Conservation (phyloP, 2,113 vertebrate species). For the Nipponia nippon region DNA sequence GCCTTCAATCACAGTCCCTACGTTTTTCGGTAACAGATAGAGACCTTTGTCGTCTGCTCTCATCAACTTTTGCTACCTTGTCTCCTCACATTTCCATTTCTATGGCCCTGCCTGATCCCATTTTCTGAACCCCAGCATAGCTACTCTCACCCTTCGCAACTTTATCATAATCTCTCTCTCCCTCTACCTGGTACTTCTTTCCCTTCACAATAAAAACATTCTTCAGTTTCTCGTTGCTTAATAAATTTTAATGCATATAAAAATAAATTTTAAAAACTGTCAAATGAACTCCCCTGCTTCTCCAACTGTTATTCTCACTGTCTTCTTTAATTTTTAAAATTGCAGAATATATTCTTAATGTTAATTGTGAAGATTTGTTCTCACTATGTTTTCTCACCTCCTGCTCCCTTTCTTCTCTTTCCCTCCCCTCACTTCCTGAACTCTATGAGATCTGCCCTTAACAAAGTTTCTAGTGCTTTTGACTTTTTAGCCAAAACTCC, state of each 20-base stretch:
- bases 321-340: neutral
- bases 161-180: neutral
- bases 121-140: neutral
- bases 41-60: neutral
- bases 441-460: accelerated
- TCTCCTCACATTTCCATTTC: neutral
- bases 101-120: neutral
- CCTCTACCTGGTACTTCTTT: neutral
- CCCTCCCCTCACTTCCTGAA: neutral
- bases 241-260: neutral
- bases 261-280: neutral
- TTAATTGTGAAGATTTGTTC: neutral
- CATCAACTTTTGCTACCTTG: neutral
- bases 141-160: neutral
- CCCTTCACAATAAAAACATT: neutral
- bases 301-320: neutral
- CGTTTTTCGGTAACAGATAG: neutral
- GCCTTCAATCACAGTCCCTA: neutral
- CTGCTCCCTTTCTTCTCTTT: neutral
- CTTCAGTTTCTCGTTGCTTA: neutral
- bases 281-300: neutral
- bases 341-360: neutral
- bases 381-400: neutral
- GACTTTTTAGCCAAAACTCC: neutral
- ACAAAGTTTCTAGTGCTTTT: neutral